Percentiles rank a stretch among this genome's conserved stretches.
phyloP scores from a whole-genome alignment of 2,888 invertebrate species.

The Drosophila helvetica region DNA sequence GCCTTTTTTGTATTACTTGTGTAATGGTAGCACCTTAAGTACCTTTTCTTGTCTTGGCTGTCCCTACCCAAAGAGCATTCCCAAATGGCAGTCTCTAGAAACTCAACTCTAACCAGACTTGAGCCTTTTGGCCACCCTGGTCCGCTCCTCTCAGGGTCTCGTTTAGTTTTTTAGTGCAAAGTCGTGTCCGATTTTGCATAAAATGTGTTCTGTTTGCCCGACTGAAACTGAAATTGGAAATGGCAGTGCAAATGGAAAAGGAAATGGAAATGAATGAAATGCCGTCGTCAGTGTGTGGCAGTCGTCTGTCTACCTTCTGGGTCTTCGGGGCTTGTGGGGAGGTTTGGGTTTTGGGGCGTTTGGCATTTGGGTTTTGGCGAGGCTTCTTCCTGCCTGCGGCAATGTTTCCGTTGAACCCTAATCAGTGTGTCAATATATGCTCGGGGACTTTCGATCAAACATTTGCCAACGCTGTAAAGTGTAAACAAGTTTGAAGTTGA shows the following conservation, averaged over 20 bases:
- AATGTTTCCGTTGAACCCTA: conserved; percentile 50
- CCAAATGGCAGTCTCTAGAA: conserved; percentile 1
- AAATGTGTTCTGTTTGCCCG: conserved; percentile 33
- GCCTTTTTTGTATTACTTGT: neutral
- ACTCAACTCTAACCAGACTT: neutral
- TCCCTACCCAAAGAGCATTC: conserved; percentile 1
- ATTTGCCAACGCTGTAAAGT: conserved; percentile 58
- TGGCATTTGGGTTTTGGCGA: conserved; percentile 20
- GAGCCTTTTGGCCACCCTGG: conserved; percentile 4
- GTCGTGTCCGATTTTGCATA: conserved; percentile 72
- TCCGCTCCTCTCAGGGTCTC: neutral
- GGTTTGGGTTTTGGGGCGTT: neutral
- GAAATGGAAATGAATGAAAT: conserved; percentile 10
- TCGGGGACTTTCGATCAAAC: conserved; percentile 42
- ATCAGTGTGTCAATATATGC: conserved; percentile 53
- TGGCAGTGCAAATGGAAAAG: conserved; percentile 43
- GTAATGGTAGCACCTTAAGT: neutral
- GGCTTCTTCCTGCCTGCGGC: conserved; percentile 40
- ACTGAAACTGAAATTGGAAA: conserved; percentile 28
- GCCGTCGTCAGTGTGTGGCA: conserved; percentile 12
- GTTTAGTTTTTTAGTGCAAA: conserved; percentile 64
- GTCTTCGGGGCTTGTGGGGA: neutral
- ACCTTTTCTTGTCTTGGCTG: neutral
- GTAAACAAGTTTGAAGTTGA: conserved; percentile 56
- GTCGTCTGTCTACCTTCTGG: conserved; percentile 10